phyloP scores from a whole-genome alignment of 2,888 invertebrate genomes.

The Lutraria lutraria region DNA sequence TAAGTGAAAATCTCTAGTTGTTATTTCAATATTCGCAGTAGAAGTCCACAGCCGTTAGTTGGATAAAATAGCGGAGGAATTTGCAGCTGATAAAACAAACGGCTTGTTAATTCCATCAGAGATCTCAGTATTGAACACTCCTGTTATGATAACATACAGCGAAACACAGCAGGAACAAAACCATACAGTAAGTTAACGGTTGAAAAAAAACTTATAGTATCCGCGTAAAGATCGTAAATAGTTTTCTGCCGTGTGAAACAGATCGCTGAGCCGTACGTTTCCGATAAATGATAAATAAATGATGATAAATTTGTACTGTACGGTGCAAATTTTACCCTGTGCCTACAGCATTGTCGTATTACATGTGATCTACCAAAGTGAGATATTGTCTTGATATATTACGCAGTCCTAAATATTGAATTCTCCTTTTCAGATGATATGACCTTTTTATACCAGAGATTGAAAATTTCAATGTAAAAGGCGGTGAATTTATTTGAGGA shows the following conservation, averaged over 20 bases:
- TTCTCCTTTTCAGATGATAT: neutral
- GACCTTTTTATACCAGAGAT: neutral
- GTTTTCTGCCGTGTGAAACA: conserved; percentile 26
- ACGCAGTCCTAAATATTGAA: neutral
- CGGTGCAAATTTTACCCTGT: neutral
- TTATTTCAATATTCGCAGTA: neutral
- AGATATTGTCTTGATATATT: neutral
- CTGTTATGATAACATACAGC: neutral
- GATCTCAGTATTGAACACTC: neutral
- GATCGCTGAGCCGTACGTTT: conserved; percentile 8
- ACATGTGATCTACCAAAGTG: neutral
- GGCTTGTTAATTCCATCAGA: neutral
- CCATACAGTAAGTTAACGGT: neutral
- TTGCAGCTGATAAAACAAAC: conserved; percentile 3
- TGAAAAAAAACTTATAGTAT: neutral
- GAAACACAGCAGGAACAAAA: neutral
- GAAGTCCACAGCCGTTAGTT: neutral
- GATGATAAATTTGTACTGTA: conserved; percentile 22
- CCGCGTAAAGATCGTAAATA: neutral
- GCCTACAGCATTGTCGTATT: conserved; percentile 31
- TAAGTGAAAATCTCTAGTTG: neutral
- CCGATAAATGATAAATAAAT: conserved; percentile 42
- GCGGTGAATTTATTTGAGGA: neutral
- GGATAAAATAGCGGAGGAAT: neutral
- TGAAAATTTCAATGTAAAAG: neutral